Conservation (phyloP, 2,888 invertebrate genomes). For the Trichogramma dendrolimi region DNA sequence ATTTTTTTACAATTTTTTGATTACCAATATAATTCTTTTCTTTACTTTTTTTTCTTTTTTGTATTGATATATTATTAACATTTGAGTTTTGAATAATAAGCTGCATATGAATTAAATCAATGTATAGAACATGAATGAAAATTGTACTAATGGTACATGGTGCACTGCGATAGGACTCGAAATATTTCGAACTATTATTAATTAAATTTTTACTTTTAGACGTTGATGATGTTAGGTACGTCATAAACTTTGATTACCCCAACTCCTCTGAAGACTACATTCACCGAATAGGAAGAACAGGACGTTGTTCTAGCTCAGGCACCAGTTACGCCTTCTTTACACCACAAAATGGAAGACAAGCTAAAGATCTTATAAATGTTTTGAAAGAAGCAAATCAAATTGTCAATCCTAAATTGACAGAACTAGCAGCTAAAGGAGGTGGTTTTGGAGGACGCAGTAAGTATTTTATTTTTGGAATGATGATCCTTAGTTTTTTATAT, state of each 20-base stretch:
- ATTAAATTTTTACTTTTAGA: slow-evolving; percentile 58
- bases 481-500: neutral
- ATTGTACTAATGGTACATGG: neutral
- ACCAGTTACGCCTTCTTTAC: slow-evolving; percentile 96
- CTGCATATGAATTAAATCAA: slow-evolving; percentile 25
- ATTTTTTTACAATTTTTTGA: slow-evolving; percentile 11
- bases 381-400: slow-evolving; percentile 81
- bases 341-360: slow-evolving; percentile 80
- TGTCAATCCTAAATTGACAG: slow-evolving; percentile 79
- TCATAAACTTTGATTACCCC: slow-evolving; percentile 95
- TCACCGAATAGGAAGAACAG: slow-evolving; percentile 92
- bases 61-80: neutral
- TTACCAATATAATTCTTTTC: neutral
- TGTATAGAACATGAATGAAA: slow-evolving; percentile 26
- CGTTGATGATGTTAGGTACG: slow-evolving; percentile 94
- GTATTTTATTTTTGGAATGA: slow-evolving; percentile 25
- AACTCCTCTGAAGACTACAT: slow-evolving; percentile 94
- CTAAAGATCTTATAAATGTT: slow-evolving; percentile 82
- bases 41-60: slow-evolving; percentile 5
- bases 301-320: slow-evolving; percentile 79
- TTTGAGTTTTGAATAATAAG: slow-evolving; percentile 6
- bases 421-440: slow-evolving; percentile 68
- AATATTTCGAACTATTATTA: neutral
- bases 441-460: slow-evolving; percentile 55
- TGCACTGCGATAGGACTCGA: too few relatives aligned